Conservation (phyloP, 2,113 vertebrate species). For the Stegostoma tigrinum region DNA sequence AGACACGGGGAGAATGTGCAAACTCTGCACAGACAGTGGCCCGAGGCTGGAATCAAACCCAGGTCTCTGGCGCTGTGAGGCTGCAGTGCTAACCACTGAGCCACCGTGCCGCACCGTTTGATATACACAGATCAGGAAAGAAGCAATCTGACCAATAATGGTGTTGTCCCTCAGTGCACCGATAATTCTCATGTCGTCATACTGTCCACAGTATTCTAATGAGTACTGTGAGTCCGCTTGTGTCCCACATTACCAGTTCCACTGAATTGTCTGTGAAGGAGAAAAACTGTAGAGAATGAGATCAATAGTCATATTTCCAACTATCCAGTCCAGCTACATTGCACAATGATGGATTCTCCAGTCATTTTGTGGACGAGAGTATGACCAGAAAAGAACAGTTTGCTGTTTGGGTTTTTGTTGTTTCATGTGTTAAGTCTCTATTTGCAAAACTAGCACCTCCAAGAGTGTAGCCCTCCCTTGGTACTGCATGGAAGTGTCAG, state of each 20-base stretch:
- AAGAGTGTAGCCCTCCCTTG: neutral
- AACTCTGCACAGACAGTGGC: too few species aligned
- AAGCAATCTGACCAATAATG: conserved; percentile 47
- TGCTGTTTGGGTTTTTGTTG: too few species aligned
- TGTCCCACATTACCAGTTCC: conserved; percentile 71
- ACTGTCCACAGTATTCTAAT: conserved; percentile 67
- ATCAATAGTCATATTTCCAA: neutral
- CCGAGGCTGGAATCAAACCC: too few species aligned
- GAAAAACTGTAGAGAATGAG: conserved; percentile 37
- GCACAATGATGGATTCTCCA: neutral
- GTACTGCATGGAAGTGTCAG: neutral
- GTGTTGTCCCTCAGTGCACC: conserved; percentile 73
- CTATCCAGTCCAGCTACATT: neutral
- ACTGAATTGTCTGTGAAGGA: conserved; percentile 66
- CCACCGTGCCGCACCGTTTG: too few species aligned
- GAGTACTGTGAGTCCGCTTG: conserved; percentile 69
- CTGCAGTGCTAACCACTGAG: too few species aligned
- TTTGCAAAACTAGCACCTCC: neutral
- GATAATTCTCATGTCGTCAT: conserved; percentile 74
- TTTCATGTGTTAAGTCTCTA: too few species aligned
- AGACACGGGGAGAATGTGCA: too few species aligned
- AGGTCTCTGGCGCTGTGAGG: too few species aligned
- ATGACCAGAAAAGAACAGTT: too few species aligned
- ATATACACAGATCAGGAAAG: neutral
- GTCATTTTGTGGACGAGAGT: too few species aligned